Base-by-base conservation (phyloP, 2,888 invertebrate species). In the Druceiella hillmani region DNA sequence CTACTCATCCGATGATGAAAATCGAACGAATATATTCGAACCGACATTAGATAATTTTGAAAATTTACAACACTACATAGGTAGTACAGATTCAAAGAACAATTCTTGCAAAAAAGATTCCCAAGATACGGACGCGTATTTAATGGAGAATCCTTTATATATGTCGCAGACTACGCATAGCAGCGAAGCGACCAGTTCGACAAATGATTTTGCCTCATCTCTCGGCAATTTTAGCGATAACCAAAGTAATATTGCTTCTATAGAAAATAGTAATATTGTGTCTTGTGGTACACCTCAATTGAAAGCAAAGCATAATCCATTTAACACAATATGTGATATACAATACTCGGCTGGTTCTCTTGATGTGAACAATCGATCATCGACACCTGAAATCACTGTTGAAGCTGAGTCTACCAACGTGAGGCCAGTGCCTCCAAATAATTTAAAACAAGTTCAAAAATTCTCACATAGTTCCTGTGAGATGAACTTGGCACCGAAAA, bases 391-490 rank as follows among this genome's bases (percentile, higher is more conserved):
- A 55, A 80, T 80, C n/a, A 76, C 75, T 29, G 66, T 76, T 0
- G 66, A 69, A 17, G 37, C 50, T 2, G 57, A 71, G 1, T 50
- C 47, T 52, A 3, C 56, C 58, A 53, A 54, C 42, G 55, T 55
- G 2, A 73, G 74, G 43, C 60, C 61, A 1, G 57, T 61, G 10
- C 80, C 76, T 9, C 78, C 76, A 0, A 75, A 61, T 20, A 71
- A 72, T 0, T 52, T 83, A 4, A 57, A 75, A 43, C 54, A 82
- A 2, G 65, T 75, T 1, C 78, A 78, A 46, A 81, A 80, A 46
- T 61, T 81, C 16, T 83, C 83, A n/a, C 80, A 81, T 49, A 84
- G 83, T 17, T 80, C 82, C 0, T 79, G 76, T 4, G 81, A 81
- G 51, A 75, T 84, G 1, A 79, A 76, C 38, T 68, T 55, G 5